phyloP scores from a whole-genome alignment of 2,888 invertebrate species.

The Lasioglossum lativentre region DNA sequence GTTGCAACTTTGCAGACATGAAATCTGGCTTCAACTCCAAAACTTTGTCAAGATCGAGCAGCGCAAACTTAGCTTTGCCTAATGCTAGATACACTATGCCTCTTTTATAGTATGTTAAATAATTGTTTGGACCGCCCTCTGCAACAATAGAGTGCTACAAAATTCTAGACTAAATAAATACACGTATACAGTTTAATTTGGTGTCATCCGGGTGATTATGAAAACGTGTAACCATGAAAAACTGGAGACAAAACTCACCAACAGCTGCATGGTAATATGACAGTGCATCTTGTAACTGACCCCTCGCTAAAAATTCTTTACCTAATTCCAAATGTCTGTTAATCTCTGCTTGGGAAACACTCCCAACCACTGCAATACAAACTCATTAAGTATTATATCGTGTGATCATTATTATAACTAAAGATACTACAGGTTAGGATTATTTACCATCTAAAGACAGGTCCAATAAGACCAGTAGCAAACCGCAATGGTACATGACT shows the following conservation, averaged over 20 bases:
- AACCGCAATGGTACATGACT: constrained; percentile 80
- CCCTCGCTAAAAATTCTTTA: constrained; percentile 94
- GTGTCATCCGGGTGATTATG: background rate
- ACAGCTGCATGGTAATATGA: constrained; percentile 99
- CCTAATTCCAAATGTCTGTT: constrained; percentile 97
- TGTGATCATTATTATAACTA: background rate
- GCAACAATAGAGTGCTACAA: constrained; percentile 73
- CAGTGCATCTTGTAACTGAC: constrained; percentile 97
- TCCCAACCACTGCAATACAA: constrained; percentile 88
- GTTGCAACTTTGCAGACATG: constrained; percentile 92
- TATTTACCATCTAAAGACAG: constrained; percentile 80
- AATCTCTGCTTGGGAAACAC: constrained; percentile 91
- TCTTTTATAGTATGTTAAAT: constrained; percentile 97
- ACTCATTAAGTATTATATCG: constrained; percentile 10
- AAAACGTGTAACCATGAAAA: constrained; percentile 15
- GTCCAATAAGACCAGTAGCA: constrained; percentile 80
- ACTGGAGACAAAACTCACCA: constrained; percentile 87
- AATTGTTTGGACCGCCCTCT: constrained; percentile 98
- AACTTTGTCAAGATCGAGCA: constrained; percentile 96
- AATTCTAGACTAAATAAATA: background rate
- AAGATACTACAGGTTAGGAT: constrained; percentile 74
- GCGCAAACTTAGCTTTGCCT: constrained; percentile 97
- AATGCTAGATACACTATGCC: constrained; percentile 98
- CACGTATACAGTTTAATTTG: background rate
- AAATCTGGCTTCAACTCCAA: constrained; percentile 98